Base-by-base conservation (phyloP, 2,888 invertebrate genomes). In the Physocephala rufipes region DNA sequence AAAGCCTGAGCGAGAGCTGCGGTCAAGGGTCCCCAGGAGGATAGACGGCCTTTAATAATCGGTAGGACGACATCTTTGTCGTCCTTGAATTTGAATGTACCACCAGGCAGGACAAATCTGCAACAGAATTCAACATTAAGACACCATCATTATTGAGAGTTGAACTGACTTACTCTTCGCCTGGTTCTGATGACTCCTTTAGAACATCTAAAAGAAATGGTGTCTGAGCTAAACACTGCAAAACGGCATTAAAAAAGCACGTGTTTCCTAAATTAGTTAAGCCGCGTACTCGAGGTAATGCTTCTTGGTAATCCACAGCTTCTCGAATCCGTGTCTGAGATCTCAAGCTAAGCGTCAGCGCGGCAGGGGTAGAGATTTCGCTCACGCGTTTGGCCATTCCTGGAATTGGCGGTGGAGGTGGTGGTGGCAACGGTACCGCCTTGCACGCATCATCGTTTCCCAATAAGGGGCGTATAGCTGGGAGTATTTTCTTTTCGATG, bases 191-290 rank as follows among this genome's bases (percentile, higher is more conserved):
- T 79, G 92, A 89, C 82, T 93, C 93, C 79, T 91, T 90, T 67
- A 94, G 87, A 63, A 93, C 90, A 81, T 89, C 88, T 61, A 92
- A 85, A 76, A 94, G 87, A 84, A 91, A 94, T 1, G 95, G 95
- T 3, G 95, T 95, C 85, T 94, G 94, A 2, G 93, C 93, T 79
- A 96, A 87, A 83, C 95, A 95, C 87, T 98, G 98, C 88, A 98
- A 90, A 12, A 97, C 96, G 30, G 97, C 95, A 88, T 98, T 98
- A 85, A 98, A 96, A 87, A 97, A 98, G 84, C 98, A 98, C 0
- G 98, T 98, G 84, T 98, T 98, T 64, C 98, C 97, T 82, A 97
- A 88, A 87, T 98, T 98, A 66, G 90, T 89, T 55, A 98, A 87
- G 0, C 98, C 98, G 87, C 95, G 87, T 0, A 91, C 91, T 53